Base-by-base conservation (phyloP, 1,140 invertebrate species). In the Zelostemma sp. region DNA sequence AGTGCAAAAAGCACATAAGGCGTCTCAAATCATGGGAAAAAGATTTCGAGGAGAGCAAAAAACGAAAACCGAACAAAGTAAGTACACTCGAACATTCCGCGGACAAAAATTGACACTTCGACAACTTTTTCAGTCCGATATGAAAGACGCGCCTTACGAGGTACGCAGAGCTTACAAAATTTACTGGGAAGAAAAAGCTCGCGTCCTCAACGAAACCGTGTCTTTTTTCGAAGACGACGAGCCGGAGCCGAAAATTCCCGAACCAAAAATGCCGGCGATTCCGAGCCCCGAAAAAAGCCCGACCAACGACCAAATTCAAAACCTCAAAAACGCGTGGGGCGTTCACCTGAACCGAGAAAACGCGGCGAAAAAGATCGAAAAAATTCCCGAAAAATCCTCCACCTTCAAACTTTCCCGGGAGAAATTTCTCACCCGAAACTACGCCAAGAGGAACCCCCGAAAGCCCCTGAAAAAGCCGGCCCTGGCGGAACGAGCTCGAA, bases 121-220 rank as follows among this genome's bases (percentile, higher is more conserved):
- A n/a, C n/a, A n/a, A n/a, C n/a, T n/a, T n/a, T n/a, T n/a, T n/a
- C n/a, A n/a, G n/a, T n/a, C n/a, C n/a, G n/a, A n/a, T n/a, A n/a
- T n/a, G 8, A 28, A 28, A 3, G 25, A 28, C 25, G 8, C 25
- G 3, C 25, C 8, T 8, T 28, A 28, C 8, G n/a, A n/a, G n/a
- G n/a, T 28, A 4, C 25, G 25, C 3, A 87, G 92, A 75, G 91
- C 93, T 0, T 95, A 95, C 69, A 92, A 92, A 82, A 90, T 89
- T 68, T 95, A 95, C 80, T 94, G 92, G 85, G 88, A 91, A 68
- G 75, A 94, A 1, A 95, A 94, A 86, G 92, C 91, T 19, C 84
- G 86, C 41, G 89, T 89, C 40, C 85, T 94, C 25, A 91, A 93
- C 75, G 88, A 91, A 68, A 91, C 90, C 5, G 82, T 93, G n/a